Percentiles rank a stretch among this genome's conserved stretches.
phyloP scores from a whole-genome alignment of 1,140 invertebrate species.

The Chrysomallon squamiferum region DNA sequence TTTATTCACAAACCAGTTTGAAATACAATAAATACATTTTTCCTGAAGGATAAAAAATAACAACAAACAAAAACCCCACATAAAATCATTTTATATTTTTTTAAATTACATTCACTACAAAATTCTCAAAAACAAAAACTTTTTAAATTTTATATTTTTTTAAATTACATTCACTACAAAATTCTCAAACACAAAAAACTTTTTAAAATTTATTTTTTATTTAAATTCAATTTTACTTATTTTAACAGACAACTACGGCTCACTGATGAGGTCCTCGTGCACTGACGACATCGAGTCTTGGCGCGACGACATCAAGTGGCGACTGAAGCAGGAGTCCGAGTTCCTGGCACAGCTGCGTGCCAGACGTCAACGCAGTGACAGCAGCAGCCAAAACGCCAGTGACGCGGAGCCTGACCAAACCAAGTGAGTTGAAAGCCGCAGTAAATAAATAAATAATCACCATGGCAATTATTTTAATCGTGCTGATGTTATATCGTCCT shows the following conservation, averaged over 20 bases:
- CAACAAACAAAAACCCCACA: too few relatives aligned
- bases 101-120: too few relatives aligned
- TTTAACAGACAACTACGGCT: constrained; percentile 24
- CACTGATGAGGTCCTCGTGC: constrained; percentile 38
- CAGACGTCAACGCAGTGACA: constrained; percentile 51
- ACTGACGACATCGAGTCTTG: constrained; percentile 62
- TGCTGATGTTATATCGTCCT: neutral
- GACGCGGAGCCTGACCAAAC: constrained; percentile 56
- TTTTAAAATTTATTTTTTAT: too few relatives aligned
- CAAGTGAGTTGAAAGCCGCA: constrained; percentile 18
- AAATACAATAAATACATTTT: too few relatives aligned
- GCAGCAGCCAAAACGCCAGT: constrained; percentile 42
- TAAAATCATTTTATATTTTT: too few relatives aligned
- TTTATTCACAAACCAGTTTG: too few relatives aligned
- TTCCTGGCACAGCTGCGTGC: constrained; percentile 71
- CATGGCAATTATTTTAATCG: neutral
- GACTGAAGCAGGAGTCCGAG: constrained; percentile 70
- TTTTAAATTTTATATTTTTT: too few relatives aligned
- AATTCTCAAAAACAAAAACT: too few relatives aligned
- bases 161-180: too few relatives aligned
- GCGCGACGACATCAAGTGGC: constrained; percentile 72
- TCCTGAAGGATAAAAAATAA: too few relatives aligned
- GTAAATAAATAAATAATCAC: neutral
- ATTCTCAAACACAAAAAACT: too few relatives aligned
- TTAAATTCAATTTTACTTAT: too few relatives aligned